Base-by-base conservation (phyloP, 2,888 invertebrate genomes). In the Leucophora obtusa region DNA sequence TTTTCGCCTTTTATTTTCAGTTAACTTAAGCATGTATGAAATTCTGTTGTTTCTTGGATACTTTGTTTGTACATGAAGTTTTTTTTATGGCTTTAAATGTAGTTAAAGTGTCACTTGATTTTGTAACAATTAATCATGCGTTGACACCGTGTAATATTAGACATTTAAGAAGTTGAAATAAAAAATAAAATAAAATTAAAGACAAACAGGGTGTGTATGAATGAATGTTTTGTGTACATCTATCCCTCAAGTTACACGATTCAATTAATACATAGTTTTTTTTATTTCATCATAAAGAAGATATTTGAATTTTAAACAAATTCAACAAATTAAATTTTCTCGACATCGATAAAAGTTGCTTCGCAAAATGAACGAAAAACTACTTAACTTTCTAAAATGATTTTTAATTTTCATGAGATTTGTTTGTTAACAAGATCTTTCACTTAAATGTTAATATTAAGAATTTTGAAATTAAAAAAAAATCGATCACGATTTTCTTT, bases 51-150 rank as follows among this genome's bases (percentile, higher is more conserved):
- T 50, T 24, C 35, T 66, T 54, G 54, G 43, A 14, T 47, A 43
- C 15, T 60, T n/a, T 50, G n/a, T 10, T 63, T 60, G 9, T 47
- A 2, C 50, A 14, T 35, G 28, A 7, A 3, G 28, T 17, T 11
- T 58, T 15, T 77, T 77, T 65, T 70, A 54, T 69, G 58, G 33
- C 65, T 73, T 69, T 56, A 51, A 68, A 62, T 79, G 71, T 81
- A 69, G 76, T 71, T 81, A 66, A 81, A 81, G 77, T 81, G 81
- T 81, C 77, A 77, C 77, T 74, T 81, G 77, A 81, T 81, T 77
- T 81, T 77, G 81, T 81, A 77, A 74, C 81, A 81, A 81, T 81
- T 81, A 81, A 81, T 81, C 81, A 81, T 81, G 77, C 77, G 81
- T 74, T 81, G 81, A 81, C 81, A 81, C 81, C 70, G 77, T 81